Evolutionary conservation across 2,888 invertebrate species (phyloP), one percentile per base, ranked within the genome.

Genomic region (Parochlus steinenii): DNA sequence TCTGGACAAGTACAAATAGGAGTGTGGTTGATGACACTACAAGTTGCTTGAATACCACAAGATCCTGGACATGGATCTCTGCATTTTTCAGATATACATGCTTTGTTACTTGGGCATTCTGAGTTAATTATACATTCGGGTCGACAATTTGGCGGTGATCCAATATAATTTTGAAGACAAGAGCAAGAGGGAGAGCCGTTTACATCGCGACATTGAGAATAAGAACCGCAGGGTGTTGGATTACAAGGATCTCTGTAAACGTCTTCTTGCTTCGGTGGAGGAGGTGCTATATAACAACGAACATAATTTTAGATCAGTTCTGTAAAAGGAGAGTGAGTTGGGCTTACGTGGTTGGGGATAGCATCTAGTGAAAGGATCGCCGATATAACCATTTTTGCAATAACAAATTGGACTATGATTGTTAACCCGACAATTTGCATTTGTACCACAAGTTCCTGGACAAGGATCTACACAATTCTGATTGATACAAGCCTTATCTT

Each of bases 341-440:
- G 45, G 51, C 49, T 62, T 61, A 73, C 74, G 65, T 55, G 69
- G 67, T 44, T 62, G 50, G 8, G 59, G 58, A 46, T 67, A 62
- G 47, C 76, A 76, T 46, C 70, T 66, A 27, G 64, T 69, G 50
- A 82, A 78, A 3, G 82, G 77, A 64, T 82, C 79, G n/a, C 83
- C 83, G 10, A 76, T 76, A 47, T 67, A 73, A 33, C 72, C 68
- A 11, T 68, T 57, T 41, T 71, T 69, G 51, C 85, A 85, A 14
- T 74, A 72, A 51, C 85, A 85, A 43, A 81, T 70, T 3, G 86
- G 85, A 50, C 78, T 80, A 49, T 87, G 86, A 47, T 78, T 76
- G 41, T 78, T 71, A 15, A 83, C 82, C 54, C 74, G 72, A 46
- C 87, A 87, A 37, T 71, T 66, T 7, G 86, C 76, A 48, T 75